Evolutionary conservation across 1,140 invertebrate species (phyloP).

Genomic region (Paralvinella palmiformis): DNA sequence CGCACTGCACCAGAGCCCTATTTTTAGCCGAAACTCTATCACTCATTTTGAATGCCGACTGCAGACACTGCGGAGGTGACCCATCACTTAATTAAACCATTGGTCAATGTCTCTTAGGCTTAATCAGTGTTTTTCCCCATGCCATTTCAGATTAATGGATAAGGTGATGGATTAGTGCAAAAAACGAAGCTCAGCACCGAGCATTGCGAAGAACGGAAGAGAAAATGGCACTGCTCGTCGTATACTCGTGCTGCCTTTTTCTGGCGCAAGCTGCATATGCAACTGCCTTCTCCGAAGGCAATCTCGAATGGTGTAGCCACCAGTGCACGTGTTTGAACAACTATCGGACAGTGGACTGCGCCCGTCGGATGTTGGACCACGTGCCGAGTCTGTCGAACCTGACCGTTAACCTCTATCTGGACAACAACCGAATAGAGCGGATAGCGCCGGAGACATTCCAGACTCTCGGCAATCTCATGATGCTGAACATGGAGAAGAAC

Average conservation of each 20-base stretch:
- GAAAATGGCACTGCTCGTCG: no score
- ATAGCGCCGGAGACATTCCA: slow-evolving; percentile 10
- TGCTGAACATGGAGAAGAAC: slow-evolving; percentile 12
- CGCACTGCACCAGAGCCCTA: no score
- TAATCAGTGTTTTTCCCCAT: no score
- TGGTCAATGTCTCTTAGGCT: no score
- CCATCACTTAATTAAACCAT: no score
- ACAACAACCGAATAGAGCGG: slow-evolving; percentile 10
- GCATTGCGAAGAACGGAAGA: no score
- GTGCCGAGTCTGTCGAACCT: slow-evolving; percentile 14
- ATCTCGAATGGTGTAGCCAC: slow-evolving; percentile 11
- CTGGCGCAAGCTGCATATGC: neutral
- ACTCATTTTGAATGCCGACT: no score
- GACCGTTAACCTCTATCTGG: slow-evolving; percentile 18
- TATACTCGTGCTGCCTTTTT: neutral
- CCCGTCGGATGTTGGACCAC: slow-evolving; percentile 9
- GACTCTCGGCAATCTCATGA: slow-evolving; percentile 11
- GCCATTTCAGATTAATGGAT: no score
- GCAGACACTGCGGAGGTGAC: no score
- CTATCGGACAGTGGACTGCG: slow-evolving; percentile 19
- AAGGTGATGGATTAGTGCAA: no score
- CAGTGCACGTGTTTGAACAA: slow-evolving; percentile 20
- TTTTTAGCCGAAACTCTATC: no score
- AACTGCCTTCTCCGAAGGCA: neutral
- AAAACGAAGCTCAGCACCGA: no score